Conservation (phyloP, 2,888 invertebrate species). For the Alviniconcha strummeri region DNA sequence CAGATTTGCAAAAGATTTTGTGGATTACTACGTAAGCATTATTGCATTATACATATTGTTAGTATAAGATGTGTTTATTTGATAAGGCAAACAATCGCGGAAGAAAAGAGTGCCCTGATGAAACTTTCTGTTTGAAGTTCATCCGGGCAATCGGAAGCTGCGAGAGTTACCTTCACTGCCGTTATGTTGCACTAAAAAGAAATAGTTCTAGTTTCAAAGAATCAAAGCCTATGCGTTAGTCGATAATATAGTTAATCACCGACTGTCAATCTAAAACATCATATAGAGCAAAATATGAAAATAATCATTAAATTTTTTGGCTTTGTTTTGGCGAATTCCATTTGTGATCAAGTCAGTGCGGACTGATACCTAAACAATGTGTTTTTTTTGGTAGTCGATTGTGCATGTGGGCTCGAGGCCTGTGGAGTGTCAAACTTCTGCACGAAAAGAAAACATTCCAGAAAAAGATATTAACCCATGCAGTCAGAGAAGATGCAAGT, state of each 20-base stretch:
- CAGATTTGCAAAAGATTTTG: no score
- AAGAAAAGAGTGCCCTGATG: conserved; percentile 27
- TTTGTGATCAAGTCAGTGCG: conserved; percentile 5
- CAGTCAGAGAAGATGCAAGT: conserved; percentile 24
- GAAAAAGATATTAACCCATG: conserved; percentile 13
- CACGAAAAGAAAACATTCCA: conserved; percentile 13
- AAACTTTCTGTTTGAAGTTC: conserved; percentile 31
- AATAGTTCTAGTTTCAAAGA: conserved; percentile 21
- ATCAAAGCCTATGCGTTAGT: no score
- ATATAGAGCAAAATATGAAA: no score
- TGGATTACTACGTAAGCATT: no score
- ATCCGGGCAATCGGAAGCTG: conserved; percentile 35
- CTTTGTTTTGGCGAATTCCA: no score
- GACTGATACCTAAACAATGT: conserved; percentile 19
- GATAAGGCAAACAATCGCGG: conserved; percentile 2
- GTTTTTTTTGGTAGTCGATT: conserved; percentile 18
- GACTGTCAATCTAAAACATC: no score
- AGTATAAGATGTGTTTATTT: no score
- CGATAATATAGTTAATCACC: no score
- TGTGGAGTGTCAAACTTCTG: conserved; percentile 22
- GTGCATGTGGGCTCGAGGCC: conserved; percentile 26
- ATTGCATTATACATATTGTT: no score
- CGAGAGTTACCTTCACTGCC: conserved; percentile 20
- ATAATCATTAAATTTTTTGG: no score
- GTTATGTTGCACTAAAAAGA: conserved; percentile 29